These are phyloP conservation scores for Fregata magnificens DNA, from an alignment of 2,113 vertebrate species.

Conservation along the genomic window DNA sequence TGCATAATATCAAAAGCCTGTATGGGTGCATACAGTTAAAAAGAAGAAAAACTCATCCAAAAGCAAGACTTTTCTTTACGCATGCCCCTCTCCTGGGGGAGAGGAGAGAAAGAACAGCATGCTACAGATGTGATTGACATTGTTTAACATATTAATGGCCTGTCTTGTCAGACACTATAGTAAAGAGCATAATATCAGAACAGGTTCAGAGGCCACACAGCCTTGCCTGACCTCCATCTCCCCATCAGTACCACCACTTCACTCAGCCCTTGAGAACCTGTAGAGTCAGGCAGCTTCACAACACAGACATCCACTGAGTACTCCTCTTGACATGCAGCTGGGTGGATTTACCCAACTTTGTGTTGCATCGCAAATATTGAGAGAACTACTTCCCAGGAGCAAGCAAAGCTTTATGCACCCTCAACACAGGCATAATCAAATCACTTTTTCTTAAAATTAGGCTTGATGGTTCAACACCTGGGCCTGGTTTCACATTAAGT, in stretches of 20 bases:
- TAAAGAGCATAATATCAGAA: background rate
- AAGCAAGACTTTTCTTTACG: background rate
- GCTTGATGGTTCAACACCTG: background rate
- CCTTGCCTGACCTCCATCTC: background rate
- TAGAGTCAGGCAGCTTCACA: background rate
- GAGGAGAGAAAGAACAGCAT: background rate
- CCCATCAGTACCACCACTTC: background rate
- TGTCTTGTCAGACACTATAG: background rate
- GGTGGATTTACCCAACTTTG: background rate
- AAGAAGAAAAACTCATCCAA: background rate
- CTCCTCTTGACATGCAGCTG: background rate
- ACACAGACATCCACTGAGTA: background rate
- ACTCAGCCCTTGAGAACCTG: background rate
- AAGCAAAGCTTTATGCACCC: background rate
- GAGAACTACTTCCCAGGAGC: background rate
- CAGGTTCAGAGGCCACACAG: background rate
- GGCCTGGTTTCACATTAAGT: background rate
- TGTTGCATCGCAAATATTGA: background rate
- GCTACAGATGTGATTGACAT: background rate
- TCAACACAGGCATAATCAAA: background rate
- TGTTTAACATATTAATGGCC: background rate
- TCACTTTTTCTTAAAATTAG: background rate
- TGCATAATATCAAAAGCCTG: fast-evolving
- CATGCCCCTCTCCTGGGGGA: background rate
- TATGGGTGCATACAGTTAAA: background rate